Conservation (phyloP, 2,797 vertebrate genomes). For the Fundulus diaphanus region DNA sequence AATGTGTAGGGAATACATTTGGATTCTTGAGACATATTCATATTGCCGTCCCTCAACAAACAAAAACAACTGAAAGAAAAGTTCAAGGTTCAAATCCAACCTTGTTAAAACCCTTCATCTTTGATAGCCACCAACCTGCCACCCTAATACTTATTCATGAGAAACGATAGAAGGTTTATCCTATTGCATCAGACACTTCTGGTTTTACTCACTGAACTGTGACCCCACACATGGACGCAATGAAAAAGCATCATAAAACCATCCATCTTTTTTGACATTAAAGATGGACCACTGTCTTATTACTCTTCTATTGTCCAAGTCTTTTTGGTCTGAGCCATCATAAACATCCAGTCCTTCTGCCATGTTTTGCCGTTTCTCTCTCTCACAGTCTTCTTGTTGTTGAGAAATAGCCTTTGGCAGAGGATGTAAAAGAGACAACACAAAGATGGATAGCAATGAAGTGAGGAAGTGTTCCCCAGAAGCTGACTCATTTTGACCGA, state of each 20-base stretch:
- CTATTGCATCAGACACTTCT: slow-evolving; percentile 24
- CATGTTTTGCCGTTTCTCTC: slow-evolving; percentile 3
- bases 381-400: slow-evolving; percentile 28
- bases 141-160: slow-evolving; percentile 19
- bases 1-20: not conserved
- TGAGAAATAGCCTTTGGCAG: slow-evolving; percentile 56
- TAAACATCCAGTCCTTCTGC: slow-evolving; percentile 30
- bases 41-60: not conserved
- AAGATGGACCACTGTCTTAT: slow-evolving; percentile 62
- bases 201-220: slow-evolving; percentile 20
- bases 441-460: slow-evolving; percentile 38
- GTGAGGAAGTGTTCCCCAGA: slow-evolving; percentile 46
- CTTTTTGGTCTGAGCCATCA: slow-evolving; percentile 32
- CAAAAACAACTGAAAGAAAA: slow-evolving; percentile 20
- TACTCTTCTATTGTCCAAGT: slow-evolving; percentile 56
- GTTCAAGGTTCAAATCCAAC: slow-evolving; percentile 13
- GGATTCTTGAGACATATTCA: not conserved
- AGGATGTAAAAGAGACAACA: slow-evolving; percentile 62
- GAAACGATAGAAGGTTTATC: slow-evolving; percentile 18
- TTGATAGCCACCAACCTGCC: slow-evolving; percentile 29
- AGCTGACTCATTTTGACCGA: slow-evolving; percentile 58
- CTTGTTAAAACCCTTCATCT: slow-evolving; percentile 14
- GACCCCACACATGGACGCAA: slow-evolving; percentile 62
- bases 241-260: slow-evolving; percentile 64
- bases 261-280: slow-evolving; percentile 70